A percentile compares a stretch with the other conserved stretches of the same genome.
These are phyloP conservation scores for Hippopotamyrus pictus DNA, from an alignment of 2,797 vertebrate species.

Conservation along the genomic window DNA sequence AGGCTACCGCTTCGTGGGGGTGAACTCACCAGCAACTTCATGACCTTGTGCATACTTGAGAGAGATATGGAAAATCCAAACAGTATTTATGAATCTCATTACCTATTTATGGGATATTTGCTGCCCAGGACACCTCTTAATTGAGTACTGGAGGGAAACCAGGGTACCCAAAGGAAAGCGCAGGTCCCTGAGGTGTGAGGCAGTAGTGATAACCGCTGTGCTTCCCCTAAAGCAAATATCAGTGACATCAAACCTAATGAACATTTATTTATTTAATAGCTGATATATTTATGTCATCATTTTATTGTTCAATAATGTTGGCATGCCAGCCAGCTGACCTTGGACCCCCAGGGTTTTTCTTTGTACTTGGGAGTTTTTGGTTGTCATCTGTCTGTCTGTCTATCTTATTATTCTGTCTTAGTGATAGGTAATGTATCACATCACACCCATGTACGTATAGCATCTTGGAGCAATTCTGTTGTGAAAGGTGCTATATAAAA, in stretches of 20 bases:
- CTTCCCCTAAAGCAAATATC: too few species aligned
- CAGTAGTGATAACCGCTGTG: not conserved
- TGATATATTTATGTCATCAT: too few species aligned
- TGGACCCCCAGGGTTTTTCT: not conserved
- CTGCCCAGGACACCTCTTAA: not conserved
- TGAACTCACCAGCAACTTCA: not conserved
- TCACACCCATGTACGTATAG: not conserved
- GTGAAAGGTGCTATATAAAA: not conserved
- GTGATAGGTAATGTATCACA: not conserved
- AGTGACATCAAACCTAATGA: too few species aligned
- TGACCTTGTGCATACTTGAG: not conserved
- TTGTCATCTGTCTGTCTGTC: not conserved
- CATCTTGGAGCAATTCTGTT: not conserved
- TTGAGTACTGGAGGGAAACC: not conserved
- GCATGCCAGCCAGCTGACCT: too few species aligned
- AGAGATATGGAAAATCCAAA: not conserved
- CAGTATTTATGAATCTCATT: not conserved
- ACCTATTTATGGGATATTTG: not conserved
- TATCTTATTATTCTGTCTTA: not conserved
- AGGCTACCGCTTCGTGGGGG: not conserved
- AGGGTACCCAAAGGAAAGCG: not conserved
- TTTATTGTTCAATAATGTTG: too few species aligned
- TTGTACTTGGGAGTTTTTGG: not conserved
- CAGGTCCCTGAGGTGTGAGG: not conserved
- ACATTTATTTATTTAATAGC: too few species aligned